Base-by-base conservation (phyloP, 2,888 invertebrate species). In the Oasisia sp. region DNA sequence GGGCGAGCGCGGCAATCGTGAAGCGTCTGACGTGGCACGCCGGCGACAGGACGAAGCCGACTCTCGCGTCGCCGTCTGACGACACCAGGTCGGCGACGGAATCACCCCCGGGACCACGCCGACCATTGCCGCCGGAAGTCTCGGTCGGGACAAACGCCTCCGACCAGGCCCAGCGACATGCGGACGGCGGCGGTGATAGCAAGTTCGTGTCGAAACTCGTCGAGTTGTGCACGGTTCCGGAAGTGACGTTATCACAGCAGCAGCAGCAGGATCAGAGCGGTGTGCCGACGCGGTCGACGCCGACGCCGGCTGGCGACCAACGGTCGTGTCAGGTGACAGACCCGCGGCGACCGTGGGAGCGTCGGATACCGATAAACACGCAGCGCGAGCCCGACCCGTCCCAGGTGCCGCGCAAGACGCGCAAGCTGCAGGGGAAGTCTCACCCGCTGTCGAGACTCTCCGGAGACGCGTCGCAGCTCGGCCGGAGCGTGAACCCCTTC, bases 361-460 rank as follows among this genome's bases (percentile, higher is more conserved):
- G 32, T 19, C 12, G 90, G 44, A 90, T 90, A 19, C 38, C 44
- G 1, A 90, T 90, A 19, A 90, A n/a, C 90, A 19, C 90, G 4
- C 38, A 90, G 19, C 90, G 90, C 5, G 90, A 90, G 44, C 90
- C 90, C 14, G 90, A 90, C 32, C 90, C 90, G 27, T 19, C 90
- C 14, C 32, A 32, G 27, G 44, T 32, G 38, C 90, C 90, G 7
- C 90, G 90, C 7, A 90, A 90, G 27, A 44, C 90, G 14, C 90
- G 90, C 90, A 90, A 90, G 32, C n/a, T 44, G 27, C 90, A 90
- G 5, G 90, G 90, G 5, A 90, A 90, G 27, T 90, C 90, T 12
- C 90, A 90, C 44, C 90, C 90, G 32, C 90, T 90, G 32, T 90
- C 90, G 38, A 90, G 32, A 8, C 44, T 90, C 19, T 38, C 90